Evolutionary conservation across 2,888 invertebrate genomes (phyloP).

Genomic region (Pseudoips prasinana): DNA sequence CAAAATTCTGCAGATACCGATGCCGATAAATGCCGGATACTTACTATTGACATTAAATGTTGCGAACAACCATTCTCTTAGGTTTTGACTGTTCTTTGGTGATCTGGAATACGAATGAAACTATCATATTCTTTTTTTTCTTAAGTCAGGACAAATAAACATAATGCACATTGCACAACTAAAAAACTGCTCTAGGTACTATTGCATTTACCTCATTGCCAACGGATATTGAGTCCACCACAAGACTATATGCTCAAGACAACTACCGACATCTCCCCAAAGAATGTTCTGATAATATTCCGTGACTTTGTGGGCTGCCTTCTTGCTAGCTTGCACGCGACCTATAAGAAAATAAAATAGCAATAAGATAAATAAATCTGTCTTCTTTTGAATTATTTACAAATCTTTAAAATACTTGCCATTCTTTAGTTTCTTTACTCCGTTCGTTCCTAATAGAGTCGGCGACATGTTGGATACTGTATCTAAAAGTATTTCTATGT

Average conservation of each 20-base stretch:
- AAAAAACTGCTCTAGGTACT: background rate
- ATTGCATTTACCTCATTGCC: conserved; percentile 76
- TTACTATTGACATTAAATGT: conserved; percentile 83
- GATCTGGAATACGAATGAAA: conserved; percentile 60
- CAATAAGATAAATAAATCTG: too few relatives aligned
- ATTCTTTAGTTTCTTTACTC: conserved; percentile 81
- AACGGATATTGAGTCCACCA: conserved; percentile 92
- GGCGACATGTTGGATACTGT: conserved; percentile 83
- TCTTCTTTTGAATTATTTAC: too few relatives aligned
- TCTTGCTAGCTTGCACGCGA: conserved; percentile 80
- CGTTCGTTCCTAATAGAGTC: conserved; percentile 82
- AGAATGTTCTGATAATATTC: conserved; percentile 88
- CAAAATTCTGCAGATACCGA: too few relatives aligned
- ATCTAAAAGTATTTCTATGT: conserved; percentile 83
- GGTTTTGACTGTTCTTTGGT: conserved; percentile 84
- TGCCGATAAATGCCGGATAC: too few relatives aligned
- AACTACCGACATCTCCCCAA: conserved; percentile 91
- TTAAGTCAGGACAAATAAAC: too few relatives aligned
- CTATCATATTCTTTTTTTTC: too few relatives aligned
- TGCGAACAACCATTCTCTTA: conserved; percentile 83
- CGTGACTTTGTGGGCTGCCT: conserved; percentile 83
- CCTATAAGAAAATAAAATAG: conserved; percentile 58
- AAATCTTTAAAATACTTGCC: too few relatives aligned
- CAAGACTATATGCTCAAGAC: conserved; percentile 89
- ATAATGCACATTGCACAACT: too few relatives aligned